A percentile compares a stretch with the other conserved stretches of the same genome.
These are phyloP conservation scores for Pristionchus exspectatus DNA, from an alignment of 2,888 invertebrate species.

Conservation along the genomic window DNA sequence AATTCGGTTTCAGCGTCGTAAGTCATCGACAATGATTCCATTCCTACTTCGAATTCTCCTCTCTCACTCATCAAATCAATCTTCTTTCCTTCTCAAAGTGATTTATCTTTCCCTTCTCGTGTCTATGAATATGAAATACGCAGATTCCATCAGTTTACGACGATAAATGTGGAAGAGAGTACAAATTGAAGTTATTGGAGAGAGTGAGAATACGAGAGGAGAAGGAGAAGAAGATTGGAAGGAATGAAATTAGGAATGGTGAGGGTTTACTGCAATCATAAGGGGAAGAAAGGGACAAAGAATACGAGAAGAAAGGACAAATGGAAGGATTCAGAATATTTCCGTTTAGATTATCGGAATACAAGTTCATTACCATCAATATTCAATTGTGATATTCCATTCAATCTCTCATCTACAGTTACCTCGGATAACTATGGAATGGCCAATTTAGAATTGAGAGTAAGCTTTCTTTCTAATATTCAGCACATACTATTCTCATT, in stretches of 20 bases:
- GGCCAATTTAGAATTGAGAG: constrained; percentile 4
- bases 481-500: neutral
- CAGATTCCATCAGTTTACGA: constrained; percentile 12
- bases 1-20: neutral
- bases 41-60: neutral
- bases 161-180: neutral
- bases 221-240: neutral
- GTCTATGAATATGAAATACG: neutral
- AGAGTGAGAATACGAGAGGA: neutral
- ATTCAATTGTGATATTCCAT: constrained; percentile 9
- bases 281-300: neutral
- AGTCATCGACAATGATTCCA: neutral
- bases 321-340: neutral
- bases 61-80: neutral
- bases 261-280: neutral
- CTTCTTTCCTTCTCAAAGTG: neutral
- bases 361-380: neutral
- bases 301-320: neutral
- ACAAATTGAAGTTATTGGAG: neutral
- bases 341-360: neutral
- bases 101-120: neutral
- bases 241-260: neutral
- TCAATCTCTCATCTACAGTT: neutral
- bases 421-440: neutral
- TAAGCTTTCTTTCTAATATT: neutral